Evolutionary conservation across 2,797 vertebrate species (phyloP), one percentile per base, ranked within the genome.

Genomic region (Rhodeus uyekii): DNA sequence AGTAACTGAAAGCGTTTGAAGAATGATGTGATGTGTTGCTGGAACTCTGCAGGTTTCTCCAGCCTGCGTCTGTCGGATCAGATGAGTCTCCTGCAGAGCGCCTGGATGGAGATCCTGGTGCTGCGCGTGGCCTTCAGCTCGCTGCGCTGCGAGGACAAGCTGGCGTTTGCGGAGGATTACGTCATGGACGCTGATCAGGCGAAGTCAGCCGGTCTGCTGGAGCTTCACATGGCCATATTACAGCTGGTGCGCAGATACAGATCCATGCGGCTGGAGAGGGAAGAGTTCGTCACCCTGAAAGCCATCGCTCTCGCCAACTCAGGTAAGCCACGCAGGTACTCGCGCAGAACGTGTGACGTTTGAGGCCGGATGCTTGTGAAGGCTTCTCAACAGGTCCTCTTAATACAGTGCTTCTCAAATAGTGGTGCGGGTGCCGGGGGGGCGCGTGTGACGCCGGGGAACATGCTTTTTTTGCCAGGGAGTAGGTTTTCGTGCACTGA

Each of bases 91-190:
- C 95, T 99, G 88, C 98, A 99, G 92, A 99, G 98, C 16, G 97
- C 96, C 68, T 99, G 98, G 98, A 99, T 99, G 98, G 98, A 99
- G 90, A 98, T 99, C 87, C 91, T 99, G 93, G 96, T 99, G 87
- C 95, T 99, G 0, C 95, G 98, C 4, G 97, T 99, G 85, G 98
- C 98, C 67, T 98, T 97, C 93, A 96, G 97, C 88, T 99, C 98
- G 1, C 95, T 99, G 88, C 93, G 93, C 42, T 92, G 97, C 82
- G 97, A 98, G 89, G 98, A 99, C 88, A 96, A 95, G 92, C 95
- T 99, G 44, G 97, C 98, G 86, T 99, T 98, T 76, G 98, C 98
- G 6, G 97, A 99, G 89, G 98, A 99, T 94, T 99, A 99, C 89
- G 91, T 99, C 87, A 99, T 99, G 97, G 97, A 99, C 69, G 97